Evolutionary conservation across 2,113 vertebrate species (phyloP).

Genomic region (Maccullochella peelii): DNA sequence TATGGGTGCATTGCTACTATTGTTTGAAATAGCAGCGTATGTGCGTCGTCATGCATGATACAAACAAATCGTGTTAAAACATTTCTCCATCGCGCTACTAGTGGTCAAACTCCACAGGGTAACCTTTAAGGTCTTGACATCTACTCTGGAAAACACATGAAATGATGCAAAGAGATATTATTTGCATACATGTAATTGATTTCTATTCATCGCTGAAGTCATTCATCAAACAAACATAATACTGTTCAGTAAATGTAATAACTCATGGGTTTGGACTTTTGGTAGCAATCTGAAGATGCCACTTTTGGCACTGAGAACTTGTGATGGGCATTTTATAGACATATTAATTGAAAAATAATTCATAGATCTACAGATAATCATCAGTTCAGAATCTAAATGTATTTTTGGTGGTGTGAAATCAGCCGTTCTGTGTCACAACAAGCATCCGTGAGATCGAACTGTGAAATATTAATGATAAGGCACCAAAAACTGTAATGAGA

Average conservation of each 20-base stretch:
- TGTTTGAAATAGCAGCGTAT: too few relatives aligned
- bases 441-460: slow-evolving; percentile 22
- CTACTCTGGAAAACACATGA: too few relatives aligned
- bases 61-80: too few relatives aligned
- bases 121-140: too few relatives aligned
- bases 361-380: background rate
- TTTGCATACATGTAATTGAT: too few relatives aligned
- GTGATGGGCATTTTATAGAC: background rate
- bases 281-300: background rate
- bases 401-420: background rate
- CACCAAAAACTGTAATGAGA: slow-evolving; percentile 10
- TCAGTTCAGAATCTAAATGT: background rate
- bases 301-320: background rate
- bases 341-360: background rate
- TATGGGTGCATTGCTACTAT: too few relatives aligned
- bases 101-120: too few relatives aligned
- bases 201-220: too few relatives aligned
- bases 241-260: background rate
- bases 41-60: too few relatives aligned
- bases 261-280: background rate
- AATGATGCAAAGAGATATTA: too few relatives aligned
- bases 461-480: slow-evolving; percentile 42
- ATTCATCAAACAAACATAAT: too few relatives aligned
- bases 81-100: too few relatives aligned
- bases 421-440: slow-evolving; percentile 10